Evolutionary conservation across 2,797 vertebrate species (phyloP).

Genomic region (Phyllotis vaccarum): DNA sequence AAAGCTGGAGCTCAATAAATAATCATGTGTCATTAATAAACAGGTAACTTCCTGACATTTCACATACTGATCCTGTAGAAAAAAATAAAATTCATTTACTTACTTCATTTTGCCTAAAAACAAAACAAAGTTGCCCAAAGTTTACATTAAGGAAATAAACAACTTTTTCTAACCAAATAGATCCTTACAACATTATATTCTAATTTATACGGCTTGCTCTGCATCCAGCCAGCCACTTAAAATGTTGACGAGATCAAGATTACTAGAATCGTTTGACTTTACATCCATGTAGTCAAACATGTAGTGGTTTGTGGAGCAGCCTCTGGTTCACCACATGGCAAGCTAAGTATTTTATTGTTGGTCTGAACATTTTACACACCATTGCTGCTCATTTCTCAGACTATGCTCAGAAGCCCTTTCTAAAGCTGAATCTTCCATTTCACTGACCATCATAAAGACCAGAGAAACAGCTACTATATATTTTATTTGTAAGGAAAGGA

Average conservation of each 20-base stretch:
- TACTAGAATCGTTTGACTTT: conserved; percentile 12
- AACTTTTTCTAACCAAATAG: conserved; percentile 19
- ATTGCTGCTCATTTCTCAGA: not conserved
- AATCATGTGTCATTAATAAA: not conserved
- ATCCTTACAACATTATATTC: not conserved
- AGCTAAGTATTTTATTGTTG: not conserved
- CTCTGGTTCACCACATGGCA: not conserved
- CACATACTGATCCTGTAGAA: not conserved
- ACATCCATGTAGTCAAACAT: not conserved
- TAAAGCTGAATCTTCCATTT: not conserved
- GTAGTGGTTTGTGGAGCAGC: not conserved
- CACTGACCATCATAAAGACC: not conserved
- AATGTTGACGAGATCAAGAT: conserved; percentile 10
- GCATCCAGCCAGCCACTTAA: not conserved
- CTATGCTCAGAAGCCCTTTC: not conserved
- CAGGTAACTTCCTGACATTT: not conserved
- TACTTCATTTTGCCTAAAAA: not conserved
- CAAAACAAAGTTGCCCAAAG: not conserved
- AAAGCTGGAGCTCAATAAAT: not conserved
- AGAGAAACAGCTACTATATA: not conserved
- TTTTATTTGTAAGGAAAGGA: not conserved
- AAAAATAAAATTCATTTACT: not conserved
- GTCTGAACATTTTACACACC: not conserved
- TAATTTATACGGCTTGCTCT: not conserved
- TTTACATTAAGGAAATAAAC: conserved; percentile 13